Conservation (phyloP, 2,113 vertebrate genomes). For the Hydrochoerus hydrochaeris region DNA sequence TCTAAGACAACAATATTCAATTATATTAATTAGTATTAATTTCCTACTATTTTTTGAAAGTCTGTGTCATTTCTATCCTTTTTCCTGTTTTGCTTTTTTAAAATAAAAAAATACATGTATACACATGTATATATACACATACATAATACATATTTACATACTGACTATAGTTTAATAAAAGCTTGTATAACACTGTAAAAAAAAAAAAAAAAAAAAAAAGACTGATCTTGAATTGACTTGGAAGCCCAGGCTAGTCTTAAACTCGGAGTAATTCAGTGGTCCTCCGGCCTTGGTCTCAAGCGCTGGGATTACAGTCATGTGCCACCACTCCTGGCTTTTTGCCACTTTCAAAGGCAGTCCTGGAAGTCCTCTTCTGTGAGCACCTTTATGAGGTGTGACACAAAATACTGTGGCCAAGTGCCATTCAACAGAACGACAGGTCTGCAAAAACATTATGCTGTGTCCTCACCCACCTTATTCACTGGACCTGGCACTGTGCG, state of each 20-base stretch:
- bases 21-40: too few relatives aligned
- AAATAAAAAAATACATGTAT: too few relatives aligned
- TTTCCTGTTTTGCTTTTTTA: too few relatives aligned
- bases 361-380: background rate
- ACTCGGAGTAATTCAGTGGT: background rate
- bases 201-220: too few relatives aligned
- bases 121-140: too few relatives aligned
- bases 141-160: too few relatives aligned
- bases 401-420: background rate
- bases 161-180: too few relatives aligned
- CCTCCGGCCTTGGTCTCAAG: background rate
- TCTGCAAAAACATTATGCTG: background rate
- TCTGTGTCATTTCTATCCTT: too few relatives aligned
- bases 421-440: background rate
- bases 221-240: background rate
- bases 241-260: background rate
- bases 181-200: too few relatives aligned
- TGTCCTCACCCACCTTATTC: background rate
- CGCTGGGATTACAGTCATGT: background rate
- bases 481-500: background rate
- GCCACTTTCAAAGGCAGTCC: background rate
- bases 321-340: background rate
- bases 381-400: background rate
- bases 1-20: too few relatives aligned
- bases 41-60: too few relatives aligned